These are phyloP conservation scores for Gryon sp. DNA, from an alignment of 1,140 invertebrate genomes.

Conservation along the genomic window DNA sequence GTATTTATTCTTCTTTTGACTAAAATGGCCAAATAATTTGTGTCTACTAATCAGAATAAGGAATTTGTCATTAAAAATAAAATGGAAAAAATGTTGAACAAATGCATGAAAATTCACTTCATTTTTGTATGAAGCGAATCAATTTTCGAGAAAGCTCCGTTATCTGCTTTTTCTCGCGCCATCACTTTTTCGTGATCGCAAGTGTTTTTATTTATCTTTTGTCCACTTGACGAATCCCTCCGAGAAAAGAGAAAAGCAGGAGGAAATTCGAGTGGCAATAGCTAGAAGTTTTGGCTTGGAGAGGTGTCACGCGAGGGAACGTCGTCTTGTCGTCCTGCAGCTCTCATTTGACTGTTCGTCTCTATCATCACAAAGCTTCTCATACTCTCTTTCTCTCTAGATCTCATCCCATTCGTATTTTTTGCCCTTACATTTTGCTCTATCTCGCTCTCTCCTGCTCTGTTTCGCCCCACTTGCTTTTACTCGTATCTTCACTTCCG, in stretches of 20 bases:
- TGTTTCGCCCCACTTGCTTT: slow-evolving; percentile 57
- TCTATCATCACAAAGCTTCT: slow-evolving; percentile 70
- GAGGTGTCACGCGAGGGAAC: slow-evolving; percentile 62
- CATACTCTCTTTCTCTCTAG: slow-evolving; percentile 61
- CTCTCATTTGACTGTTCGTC: slow-evolving; percentile 69
- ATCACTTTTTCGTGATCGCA: slow-evolving; percentile 49
- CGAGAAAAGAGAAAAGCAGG: slow-evolving; percentile 48
- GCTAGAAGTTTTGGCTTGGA: slow-evolving; percentile 68
- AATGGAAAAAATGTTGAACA: too few relatives aligned
- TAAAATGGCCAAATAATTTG: too few relatives aligned
- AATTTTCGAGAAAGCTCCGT: slow-evolving; percentile 62
- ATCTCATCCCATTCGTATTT: slow-evolving; percentile 45
- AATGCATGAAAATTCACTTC: too few relatives aligned
- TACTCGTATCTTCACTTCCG: slow-evolving; percentile 74
- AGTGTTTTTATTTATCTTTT: slow-evolving; percentile 74
- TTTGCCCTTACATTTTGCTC: slow-evolving; percentile 17
- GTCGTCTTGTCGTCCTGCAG: slow-evolving; percentile 72
- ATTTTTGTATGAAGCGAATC: too few relatives aligned
- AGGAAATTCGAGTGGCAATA: slow-evolving; percentile 70
- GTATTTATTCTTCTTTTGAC: too few relatives aligned
- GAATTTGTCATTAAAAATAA: too few relatives aligned
- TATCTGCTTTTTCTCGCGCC: slow-evolving; percentile 68
- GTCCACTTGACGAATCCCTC: slow-evolving; percentile 65
- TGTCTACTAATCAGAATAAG: too few relatives aligned
- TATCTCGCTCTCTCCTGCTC: slow-evolving; percentile 46